Conservation (phyloP, 2,797 vertebrate genomes). For the Artibeus jamaicensis region DNA sequence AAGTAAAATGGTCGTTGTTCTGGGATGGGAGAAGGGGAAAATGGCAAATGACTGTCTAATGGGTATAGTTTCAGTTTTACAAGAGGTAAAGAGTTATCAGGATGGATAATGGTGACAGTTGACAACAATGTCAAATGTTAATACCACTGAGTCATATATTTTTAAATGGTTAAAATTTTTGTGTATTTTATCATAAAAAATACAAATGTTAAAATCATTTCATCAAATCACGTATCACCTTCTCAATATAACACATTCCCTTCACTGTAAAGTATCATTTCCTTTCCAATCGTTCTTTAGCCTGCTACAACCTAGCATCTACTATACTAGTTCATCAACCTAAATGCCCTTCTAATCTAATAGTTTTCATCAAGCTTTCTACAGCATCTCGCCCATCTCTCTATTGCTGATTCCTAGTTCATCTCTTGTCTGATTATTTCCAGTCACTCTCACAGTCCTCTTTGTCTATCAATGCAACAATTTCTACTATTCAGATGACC, state of each 20-base stretch:
- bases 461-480: neutral
- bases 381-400: neutral
- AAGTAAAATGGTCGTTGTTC: neutral
- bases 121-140: neutral
- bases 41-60: neutral
- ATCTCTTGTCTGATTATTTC: neutral
- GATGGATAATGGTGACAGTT: neutral
- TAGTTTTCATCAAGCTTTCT: neutral
- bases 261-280: neutral
- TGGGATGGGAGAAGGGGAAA: neutral
- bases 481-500: neutral
- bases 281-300: constrained; percentile 1
- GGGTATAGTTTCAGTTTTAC: neutral
- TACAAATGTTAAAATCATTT: neutral
- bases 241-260: neutral
- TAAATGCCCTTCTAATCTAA: neutral
- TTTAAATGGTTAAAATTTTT: neutral
- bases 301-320: neutral
- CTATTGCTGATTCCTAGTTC: neutral
- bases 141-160: neutral
- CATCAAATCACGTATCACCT: neutral
- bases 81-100: neutral
- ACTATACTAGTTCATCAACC: neutral
- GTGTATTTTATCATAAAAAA: neutral
- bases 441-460: neutral